Base-by-base conservation (phyloP, 1,140 invertebrate genomes). In the Brachionus sp. region DNA sequence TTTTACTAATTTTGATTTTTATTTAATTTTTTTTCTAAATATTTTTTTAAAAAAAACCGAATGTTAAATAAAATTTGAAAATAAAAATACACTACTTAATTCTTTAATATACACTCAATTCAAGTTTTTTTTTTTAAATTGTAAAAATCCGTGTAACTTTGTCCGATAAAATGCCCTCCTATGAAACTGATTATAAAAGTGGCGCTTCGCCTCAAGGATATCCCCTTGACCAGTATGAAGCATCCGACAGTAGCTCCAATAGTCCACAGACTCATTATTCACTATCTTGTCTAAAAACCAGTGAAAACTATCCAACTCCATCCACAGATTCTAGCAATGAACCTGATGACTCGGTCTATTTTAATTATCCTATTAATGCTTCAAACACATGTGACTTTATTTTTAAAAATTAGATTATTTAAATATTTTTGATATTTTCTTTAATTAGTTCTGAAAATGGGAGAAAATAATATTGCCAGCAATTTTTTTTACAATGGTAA, bases 11-110 rank as follows among this genome's bases (percentile, higher is more conserved):
- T 29, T 75, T 75, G 19, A 37, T 46, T 19, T 25, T 75, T 75
- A 25, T 44, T 46, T 75, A 29, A 44, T 75, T 75, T 75, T 23
- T 75, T 33, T 66, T 66, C 33, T 29, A 29, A 13, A 13, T 12
- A 25, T 1, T 75, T 29, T 75, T 46, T 75, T 75, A 29, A 46
- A 33, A n/a, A 12, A 25, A 50, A 75, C 70, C 70, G 70, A 75
- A 75, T 75, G 70, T 75, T 46, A 75, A 75, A 75, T 75, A 75
- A 75, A 75, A 75, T 46, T 75, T 75, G 70, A 75, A 73, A 46
- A 25, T 25, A 46, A 6, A 70, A 39, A 39, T 42, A n/a, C n/a
- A 37, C 7, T 33, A 33, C 13, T 66, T 66, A 29, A 66, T 33
- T 5, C 50, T 53, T 57, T 16, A 57, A 57, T 57, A 3, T 19